These are phyloP conservation scores for Synanthedon formicaeformis DNA, from an alignment of 2,888 invertebrate genomes.

Conservation along the genomic window DNA sequence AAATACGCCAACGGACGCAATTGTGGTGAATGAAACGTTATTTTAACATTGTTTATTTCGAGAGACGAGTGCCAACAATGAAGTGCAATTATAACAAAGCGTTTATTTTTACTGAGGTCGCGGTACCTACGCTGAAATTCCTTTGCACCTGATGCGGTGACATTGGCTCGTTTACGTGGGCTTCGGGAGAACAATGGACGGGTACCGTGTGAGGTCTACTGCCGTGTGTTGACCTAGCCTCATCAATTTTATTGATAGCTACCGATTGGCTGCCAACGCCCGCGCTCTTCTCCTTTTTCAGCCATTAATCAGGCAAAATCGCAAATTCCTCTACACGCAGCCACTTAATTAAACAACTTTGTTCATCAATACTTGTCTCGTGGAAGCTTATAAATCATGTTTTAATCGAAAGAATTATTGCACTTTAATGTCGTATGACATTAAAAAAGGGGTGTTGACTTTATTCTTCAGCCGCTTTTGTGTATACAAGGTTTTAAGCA, in stretches of 20 bases:
- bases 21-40: neutral
- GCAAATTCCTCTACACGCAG: neutral
- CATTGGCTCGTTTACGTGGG: slow-evolving; percentile 10
- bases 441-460: neutral
- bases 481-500: no score
- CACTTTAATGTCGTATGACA: neutral
- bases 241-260: neutral
- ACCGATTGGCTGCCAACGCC: slow-evolving; percentile 9
- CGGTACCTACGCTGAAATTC: slow-evolving; percentile 41
- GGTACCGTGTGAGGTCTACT: neutral
- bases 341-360: neutral
- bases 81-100: slow-evolving; percentile 28
- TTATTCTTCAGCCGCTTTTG: neutral
- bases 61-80: slow-evolving; percentile 26
- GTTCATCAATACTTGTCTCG: neutral
- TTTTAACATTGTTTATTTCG: slow-evolving; percentile 25
- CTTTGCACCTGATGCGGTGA: slow-evolving; percentile 13
- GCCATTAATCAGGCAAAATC: neutral
- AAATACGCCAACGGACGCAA: neutral
- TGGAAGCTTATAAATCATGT: neutral
- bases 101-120: slow-evolving; percentile 42
- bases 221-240: slow-evolving; percentile 3
- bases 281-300: slow-evolving; percentile 10
- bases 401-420: neutral
- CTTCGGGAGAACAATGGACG: slow-evolving; percentile 5